Conservation (phyloP, 2,888 invertebrate genomes). For the Drosophila atroscutellata region DNA sequence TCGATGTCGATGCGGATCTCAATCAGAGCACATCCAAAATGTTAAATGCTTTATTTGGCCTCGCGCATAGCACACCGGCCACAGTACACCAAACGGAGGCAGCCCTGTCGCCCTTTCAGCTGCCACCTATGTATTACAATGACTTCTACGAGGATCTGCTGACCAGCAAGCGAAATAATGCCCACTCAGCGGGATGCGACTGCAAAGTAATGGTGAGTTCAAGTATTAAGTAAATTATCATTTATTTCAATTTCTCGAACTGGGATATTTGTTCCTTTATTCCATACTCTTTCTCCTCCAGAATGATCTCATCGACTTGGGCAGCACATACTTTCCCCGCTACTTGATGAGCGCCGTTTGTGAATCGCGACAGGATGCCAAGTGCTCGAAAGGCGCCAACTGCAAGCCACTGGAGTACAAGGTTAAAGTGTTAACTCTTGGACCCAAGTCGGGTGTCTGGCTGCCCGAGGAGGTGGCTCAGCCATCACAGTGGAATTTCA, state of each 20-base stretch:
- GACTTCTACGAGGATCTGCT: slow-evolving; percentile 78
- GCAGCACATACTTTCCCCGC: slow-evolving; percentile 82
- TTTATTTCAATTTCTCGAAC: not conserved
- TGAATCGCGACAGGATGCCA: slow-evolving; percentile 73
- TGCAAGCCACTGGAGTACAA: slow-evolving; percentile 84
- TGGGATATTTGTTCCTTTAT: not conserved
- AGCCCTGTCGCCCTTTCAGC: slow-evolving; percentile 50
- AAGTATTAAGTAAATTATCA: not conserved
- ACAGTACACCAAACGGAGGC: slow-evolving; percentile 41
- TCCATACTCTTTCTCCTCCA: slow-evolving; percentile 26
- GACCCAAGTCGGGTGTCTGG: slow-evolving; percentile 39
- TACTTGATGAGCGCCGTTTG: slow-evolving; percentile 83
- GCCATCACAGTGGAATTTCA: slow-evolving; percentile 79
- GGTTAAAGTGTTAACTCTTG: slow-evolving; percentile 81
- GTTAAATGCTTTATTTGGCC: slow-evolving; percentile 60
- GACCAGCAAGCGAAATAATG: slow-evolving; percentile 63
- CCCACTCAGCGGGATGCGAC: slow-evolving; percentile 81
- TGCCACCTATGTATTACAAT: slow-evolving; percentile 72
- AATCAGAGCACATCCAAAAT: slow-evolving; percentile 58
- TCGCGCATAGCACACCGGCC: slow-evolving; percentile 27
- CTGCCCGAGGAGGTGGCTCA: slow-evolving; percentile 38
- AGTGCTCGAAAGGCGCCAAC: slow-evolving; percentile 82
- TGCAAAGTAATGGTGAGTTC: slow-evolving; percentile 82
- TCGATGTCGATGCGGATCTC: slow-evolving; percentile 6
- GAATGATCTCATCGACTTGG: slow-evolving; percentile 83